These are phyloP conservation scores for Pocota personata DNA, from an alignment of 2,888 invertebrate genomes.

Conservation along the genomic window DNA sequence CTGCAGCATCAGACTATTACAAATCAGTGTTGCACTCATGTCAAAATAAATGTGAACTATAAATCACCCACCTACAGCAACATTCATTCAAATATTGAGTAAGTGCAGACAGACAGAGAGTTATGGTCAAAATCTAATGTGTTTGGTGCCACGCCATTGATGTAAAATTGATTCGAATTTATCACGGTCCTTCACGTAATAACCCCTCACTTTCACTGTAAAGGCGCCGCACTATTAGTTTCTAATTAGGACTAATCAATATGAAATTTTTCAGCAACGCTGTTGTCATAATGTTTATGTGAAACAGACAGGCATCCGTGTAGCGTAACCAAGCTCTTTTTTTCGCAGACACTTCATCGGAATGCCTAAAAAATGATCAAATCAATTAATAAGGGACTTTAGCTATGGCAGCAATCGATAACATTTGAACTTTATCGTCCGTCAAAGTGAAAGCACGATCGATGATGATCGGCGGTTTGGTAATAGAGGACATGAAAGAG, in stretches of 20 bases:
- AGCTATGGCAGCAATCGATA: background rate
- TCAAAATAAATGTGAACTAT: background rate
- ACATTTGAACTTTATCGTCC: background rate
- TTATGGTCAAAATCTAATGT: background rate
- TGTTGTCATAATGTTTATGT: slow-evolving; percentile 22
- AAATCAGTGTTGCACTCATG: background rate
- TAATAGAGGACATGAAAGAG: background rate
- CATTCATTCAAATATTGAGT: slow-evolving; percentile 2
- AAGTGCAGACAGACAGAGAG: background rate
- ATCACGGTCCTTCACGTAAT: slow-evolving; percentile 39
- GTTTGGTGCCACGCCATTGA: background rate
- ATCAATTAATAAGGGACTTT: slow-evolving; percentile 8
- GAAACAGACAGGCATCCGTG: background rate
- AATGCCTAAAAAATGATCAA: slow-evolving; percentile 1
- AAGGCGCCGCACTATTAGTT: slow-evolving; percentile 35
- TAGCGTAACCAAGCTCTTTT: slow-evolving; percentile 4
- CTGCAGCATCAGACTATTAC: background rate
- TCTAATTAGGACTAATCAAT: slow-evolving; percentile 39
- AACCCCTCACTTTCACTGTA: slow-evolving; percentile 37
- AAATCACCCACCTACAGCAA: background rate
- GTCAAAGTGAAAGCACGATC: background rate
- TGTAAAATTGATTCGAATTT: slow-evolving; percentile 15
- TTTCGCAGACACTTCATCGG: background rate
- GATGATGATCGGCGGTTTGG: background rate
- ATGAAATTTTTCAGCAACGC: background rate